Conservation (phyloP, 1,140 invertebrate species). For the Holcopasites calliopsidis region DNA sequence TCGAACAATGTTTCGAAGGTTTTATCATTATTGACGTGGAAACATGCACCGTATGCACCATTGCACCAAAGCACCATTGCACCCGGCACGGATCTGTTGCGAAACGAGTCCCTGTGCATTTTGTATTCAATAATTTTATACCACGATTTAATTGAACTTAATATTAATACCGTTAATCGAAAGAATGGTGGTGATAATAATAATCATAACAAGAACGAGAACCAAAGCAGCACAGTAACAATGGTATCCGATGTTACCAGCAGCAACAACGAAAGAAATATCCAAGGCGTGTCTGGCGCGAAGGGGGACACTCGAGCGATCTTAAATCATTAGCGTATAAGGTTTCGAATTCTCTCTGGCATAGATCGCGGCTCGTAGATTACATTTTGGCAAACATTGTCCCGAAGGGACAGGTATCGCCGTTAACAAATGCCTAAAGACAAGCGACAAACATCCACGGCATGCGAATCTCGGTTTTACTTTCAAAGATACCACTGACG, state of each 20-base stretch:
- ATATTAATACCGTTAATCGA: constrained; percentile 36
- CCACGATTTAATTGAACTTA: constrained; percentile 3
- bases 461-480: constrained; percentile 49
- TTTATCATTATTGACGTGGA: constrained; percentile 32
- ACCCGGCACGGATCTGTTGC: constrained; percentile 64
- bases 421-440: constrained; percentile 67
- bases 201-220: constrained; percentile 13
- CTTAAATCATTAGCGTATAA: constrained; percentile 45
- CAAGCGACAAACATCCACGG: constrained; percentile 48
- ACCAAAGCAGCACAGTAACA: not conserved
- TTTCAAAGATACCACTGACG: not conserved
- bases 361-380: constrained; percentile 46
- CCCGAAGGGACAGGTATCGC: constrained; percentile 64
- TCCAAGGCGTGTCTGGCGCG: not conserved
- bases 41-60: constrained; percentile 40
- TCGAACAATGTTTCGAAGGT: not conserved
- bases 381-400: constrained; percentile 65
- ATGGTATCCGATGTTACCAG: no score
- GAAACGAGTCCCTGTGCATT: constrained; percentile 51
- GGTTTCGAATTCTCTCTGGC: constrained; percentile 44
- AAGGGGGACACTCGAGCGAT: not conserved
- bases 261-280: not conserved
- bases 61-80: constrained; percentile 54
- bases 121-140: constrained; percentile 17
- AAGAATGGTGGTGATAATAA: constrained; percentile 3